These are phyloP conservation scores for Dendrocincla tyrannina DNA, from an alignment of 2,797 vertebrate species.

Conservation along the genomic window DNA sequence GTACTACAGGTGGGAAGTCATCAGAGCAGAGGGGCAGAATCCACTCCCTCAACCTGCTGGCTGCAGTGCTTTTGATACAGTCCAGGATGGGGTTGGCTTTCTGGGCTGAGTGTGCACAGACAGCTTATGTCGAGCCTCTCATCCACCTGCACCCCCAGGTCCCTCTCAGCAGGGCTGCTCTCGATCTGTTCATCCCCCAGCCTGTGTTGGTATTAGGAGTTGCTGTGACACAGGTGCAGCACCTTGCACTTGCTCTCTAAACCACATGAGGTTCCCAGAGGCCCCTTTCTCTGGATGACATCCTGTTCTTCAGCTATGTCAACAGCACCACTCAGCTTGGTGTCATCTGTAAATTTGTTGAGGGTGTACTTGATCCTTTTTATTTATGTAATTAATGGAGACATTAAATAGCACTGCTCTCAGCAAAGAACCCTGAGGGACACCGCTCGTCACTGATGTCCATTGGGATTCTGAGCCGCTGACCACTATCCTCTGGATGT, in stretches of 20 bases:
- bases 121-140: neutral
- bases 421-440: neutral
- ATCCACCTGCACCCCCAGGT: neutral
- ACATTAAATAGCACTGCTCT: neutral
- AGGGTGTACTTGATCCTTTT: neutral
- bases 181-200: neutral
- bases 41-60: neutral
- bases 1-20: no score
- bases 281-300: neutral
- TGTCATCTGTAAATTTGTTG: neutral
- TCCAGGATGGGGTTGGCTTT: neutral
- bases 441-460: neutral
- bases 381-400: neutral
- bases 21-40: neutral
- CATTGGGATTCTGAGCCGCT: neutral
- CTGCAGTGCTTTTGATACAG: neutral
- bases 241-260: neutral
- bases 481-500: neutral
- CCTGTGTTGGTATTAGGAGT: neutral
- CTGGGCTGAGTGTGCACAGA: neutral
- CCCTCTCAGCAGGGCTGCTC: neutral
- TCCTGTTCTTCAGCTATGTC: neutral
- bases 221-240: neutral
- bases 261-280: neutral
- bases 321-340: neutral